Conservation (phyloP, 2,113 vertebrate species). For the Triplophysa tibetana region DNA sequence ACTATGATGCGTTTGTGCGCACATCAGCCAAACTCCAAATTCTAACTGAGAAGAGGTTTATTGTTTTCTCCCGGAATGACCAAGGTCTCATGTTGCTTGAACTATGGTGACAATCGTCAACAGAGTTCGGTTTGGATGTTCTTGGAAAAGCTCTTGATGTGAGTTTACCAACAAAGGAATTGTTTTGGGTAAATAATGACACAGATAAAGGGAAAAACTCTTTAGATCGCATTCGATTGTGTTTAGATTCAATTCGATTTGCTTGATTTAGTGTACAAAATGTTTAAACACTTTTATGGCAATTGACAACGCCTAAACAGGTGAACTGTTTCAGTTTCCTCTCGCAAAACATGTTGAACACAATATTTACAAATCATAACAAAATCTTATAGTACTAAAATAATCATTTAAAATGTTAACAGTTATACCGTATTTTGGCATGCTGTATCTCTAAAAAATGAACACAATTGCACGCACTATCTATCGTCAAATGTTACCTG, state of each 20-base stretch:
- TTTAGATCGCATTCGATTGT: not conserved
- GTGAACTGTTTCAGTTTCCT: conserved; percentile 76
- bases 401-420: no score
- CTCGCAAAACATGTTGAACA: not conserved
- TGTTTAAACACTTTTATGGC: conserved; percentile 68
- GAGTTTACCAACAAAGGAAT: not conserved
- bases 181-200: conserved; percentile 16
- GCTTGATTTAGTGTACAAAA: conserved; percentile 37
- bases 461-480: not conserved
- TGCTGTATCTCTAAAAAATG: no score
- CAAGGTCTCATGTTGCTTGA: conserved; percentile 2
- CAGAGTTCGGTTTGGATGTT: conserved; percentile 4
- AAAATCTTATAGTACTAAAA: not conserved
- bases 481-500: not conserved
- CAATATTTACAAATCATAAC: conserved; percentile 1
- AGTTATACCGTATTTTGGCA: no score
- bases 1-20: conserved; percentile 45
- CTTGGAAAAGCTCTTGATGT: not conserved
- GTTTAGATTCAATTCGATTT: not conserved
- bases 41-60: conserved; percentile 8
- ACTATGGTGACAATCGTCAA: not conserved
- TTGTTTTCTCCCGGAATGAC: conserved; percentile 15
- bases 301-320: conserved; percentile 78
- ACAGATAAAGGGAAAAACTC: not conserved
- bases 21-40: conserved; percentile 44